Percentiles rank a stretch among this genome's conserved stretches.
These are phyloP conservation scores for Aldrovandia affinis DNA, from an alignment of 2,797 vertebrate genomes.

Conservation along the genomic window DNA sequence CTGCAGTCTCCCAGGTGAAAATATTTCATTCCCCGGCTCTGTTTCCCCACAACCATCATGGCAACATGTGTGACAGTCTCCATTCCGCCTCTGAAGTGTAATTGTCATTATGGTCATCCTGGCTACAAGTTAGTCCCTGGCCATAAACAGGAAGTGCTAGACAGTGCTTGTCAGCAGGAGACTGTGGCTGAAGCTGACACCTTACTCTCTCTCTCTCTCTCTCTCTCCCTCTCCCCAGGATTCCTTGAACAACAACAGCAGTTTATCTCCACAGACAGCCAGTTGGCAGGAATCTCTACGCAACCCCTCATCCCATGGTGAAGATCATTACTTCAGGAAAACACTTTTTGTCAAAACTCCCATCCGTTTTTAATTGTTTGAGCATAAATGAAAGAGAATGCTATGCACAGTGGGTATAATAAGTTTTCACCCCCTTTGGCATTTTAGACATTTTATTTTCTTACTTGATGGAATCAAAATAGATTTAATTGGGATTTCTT, in stretches of 20 bases:
- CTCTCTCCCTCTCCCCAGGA: slow-evolving; percentile 72
- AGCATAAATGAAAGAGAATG: neutral
- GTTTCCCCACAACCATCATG: neutral
- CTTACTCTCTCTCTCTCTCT: slow-evolving; percentile 6
- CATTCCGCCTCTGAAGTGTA: neutral
- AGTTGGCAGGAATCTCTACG: slow-evolving; percentile 87
- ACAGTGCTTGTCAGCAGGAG: neutral
- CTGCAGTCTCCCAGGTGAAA: slow-evolving; percentile 85
- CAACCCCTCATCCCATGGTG: slow-evolving; percentile 75
- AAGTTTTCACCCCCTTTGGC: too few species aligned
- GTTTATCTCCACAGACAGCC: slow-evolving; percentile 78
- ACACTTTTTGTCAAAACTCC: neutral
- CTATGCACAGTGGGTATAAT: neutral
- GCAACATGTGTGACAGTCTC: neutral
- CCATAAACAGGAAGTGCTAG: neutral
- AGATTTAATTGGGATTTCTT: too few species aligned
- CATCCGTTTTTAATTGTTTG: slow-evolving; percentile 1
- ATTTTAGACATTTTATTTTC: too few species aligned
- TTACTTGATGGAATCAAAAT: too few species aligned
- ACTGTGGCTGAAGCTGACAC: neutral
- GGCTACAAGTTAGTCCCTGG: neutral
- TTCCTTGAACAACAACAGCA: slow-evolving; percentile 88
- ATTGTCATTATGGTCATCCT: neutral
- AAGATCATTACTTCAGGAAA: slow-evolving; percentile 26
- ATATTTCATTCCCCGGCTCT: neutral